phyloP scores from a whole-genome alignment of 2,797 vertebrate species.

The Rhinogobio ventralis region DNA sequence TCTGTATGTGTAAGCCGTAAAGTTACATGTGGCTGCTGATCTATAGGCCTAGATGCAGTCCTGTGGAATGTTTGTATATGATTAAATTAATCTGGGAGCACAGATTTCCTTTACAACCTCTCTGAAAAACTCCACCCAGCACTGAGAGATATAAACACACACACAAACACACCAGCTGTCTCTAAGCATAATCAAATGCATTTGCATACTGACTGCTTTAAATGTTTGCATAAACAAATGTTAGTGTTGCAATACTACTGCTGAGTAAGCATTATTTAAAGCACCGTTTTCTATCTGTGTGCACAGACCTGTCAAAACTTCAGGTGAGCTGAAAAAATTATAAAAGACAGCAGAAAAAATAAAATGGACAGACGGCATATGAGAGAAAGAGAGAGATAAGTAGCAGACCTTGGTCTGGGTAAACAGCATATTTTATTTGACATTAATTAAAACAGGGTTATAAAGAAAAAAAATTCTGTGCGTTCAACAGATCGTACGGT shows the following conservation, averaged over 20 bases:
- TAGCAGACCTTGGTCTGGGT: not conserved
- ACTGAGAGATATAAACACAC: not conserved
- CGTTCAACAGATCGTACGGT: not conserved
- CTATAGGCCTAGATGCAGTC: not conserved
- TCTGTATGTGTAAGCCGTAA: not conserved
- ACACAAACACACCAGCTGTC: not conserved
- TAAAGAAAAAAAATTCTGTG: not conserved
- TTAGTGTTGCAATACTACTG: constrained; percentile 38
- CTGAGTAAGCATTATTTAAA: constrained; percentile 42
- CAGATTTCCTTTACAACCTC: constrained; percentile 53
- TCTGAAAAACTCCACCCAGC: constrained; percentile 22
- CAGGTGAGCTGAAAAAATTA: constrained; percentile 26
- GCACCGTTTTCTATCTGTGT: not conserved
- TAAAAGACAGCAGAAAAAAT: constrained; percentile 15
- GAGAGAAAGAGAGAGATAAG: not conserved
- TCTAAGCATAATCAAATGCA: not conserved
- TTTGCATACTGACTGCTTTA: constrained; percentile 30
- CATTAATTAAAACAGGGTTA: constrained; percentile 8
- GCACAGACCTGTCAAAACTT: constrained; percentile 21
- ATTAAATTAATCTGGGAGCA: constrained; percentile 30
- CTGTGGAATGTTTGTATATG: constrained; percentile 30
- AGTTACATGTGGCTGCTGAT: not conserved
- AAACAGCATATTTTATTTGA: constrained; percentile 6
- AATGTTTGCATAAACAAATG: constrained; percentile 51
- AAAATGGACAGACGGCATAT: not conserved